Percentiles rank a stretch among this genome's conserved stretches.
phyloP scores from a whole-genome alignment of 1,140 invertebrate species.

The Streblospio benedicti region DNA sequence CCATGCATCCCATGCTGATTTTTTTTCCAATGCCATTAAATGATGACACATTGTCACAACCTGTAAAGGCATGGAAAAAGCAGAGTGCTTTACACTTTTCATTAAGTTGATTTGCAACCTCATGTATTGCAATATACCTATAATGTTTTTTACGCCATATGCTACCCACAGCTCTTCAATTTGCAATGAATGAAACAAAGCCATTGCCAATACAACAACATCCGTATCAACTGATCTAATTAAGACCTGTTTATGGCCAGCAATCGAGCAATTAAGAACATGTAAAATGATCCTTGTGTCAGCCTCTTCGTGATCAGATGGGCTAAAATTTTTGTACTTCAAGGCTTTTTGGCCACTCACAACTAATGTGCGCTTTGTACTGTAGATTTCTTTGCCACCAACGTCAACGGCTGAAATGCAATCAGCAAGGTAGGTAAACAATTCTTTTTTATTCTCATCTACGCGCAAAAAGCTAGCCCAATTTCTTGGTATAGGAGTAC shows the following conservation, averaged over 20 bases:
- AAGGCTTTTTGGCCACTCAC: neutral
- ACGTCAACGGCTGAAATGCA: neutral
- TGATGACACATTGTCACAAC: conserved; percentile 23
- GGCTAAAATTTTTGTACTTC: conserved; percentile 3
- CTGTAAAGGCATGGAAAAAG: conserved; percentile 23
- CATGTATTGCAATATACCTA: conserved; percentile 9
- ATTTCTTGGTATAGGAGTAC: neutral
- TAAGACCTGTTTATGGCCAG: conserved; percentile 14
- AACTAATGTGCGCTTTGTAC: neutral
- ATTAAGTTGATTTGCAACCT: conserved; percentile 8
- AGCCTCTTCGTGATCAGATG: conserved; percentile 30
- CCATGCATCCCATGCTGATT: conserved; percentile 23
- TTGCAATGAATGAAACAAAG: neutral
- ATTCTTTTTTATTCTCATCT: too few species aligned
- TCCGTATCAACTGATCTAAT: conserved; percentile 27
- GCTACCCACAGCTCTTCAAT: conserved; percentile 15
- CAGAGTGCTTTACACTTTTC: conserved; percentile 15
- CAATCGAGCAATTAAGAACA: conserved; percentile 16
- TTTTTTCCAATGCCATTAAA: conserved; percentile 24
- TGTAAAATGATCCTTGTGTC: conserved; percentile 27
- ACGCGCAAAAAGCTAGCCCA: too few species aligned
- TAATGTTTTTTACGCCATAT: conserved; percentile 19
- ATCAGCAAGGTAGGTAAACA: neutral
- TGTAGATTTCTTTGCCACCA: neutral
- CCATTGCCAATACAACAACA: conserved; percentile 26